Conservation (phyloP, 2,888 invertebrate genomes). For the Steromphala cineraria region DNA sequence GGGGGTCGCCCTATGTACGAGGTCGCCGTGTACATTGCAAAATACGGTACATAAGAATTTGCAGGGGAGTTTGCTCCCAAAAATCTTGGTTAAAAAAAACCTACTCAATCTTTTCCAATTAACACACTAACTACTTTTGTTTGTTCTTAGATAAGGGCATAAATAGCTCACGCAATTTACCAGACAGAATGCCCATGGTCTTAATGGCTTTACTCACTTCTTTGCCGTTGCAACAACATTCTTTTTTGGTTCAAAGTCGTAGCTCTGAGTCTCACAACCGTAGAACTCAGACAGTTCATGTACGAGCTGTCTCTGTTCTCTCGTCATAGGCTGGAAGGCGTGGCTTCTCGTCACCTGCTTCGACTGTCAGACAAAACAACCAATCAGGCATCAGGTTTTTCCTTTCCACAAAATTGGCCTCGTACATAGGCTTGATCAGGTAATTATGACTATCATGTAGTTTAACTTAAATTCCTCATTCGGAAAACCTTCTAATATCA, state of each 20-base stretch:
- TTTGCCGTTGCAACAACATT: conserved; percentile 82
- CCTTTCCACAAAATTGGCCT: too few relatives aligned
- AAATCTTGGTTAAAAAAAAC: too few relatives aligned
- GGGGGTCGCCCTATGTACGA: too few relatives aligned
- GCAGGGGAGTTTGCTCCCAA: too few relatives aligned
- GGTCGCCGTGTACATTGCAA: too few relatives aligned
- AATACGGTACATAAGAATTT: too few relatives aligned
- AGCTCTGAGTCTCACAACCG: conserved; percentile 94
- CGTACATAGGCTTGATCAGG: background rate
- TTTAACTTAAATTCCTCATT: too few relatives aligned
- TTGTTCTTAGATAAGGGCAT: too few relatives aligned
- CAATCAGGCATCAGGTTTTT: background rate
- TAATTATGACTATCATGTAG: background rate
- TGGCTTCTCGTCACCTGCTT: conserved; percentile 88
- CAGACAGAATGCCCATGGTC: background rate
- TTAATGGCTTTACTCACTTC: conserved; percentile 59
- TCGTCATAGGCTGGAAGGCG: conserved; percentile 95
- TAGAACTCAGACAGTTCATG: conserved; percentile 97
- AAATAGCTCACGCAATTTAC: too few relatives aligned
- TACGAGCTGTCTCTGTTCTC: conserved; percentile 92
- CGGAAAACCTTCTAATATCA: too few relatives aligned
- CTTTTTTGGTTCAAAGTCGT: conserved; percentile 95
- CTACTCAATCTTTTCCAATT: too few relatives aligned
- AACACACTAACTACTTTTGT: too few relatives aligned
- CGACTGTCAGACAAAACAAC: conserved; percentile 76